Conservation (phyloP, 37 sponge, comb jelly and placozoan species). For the Tethya wilhelma region DNA sequence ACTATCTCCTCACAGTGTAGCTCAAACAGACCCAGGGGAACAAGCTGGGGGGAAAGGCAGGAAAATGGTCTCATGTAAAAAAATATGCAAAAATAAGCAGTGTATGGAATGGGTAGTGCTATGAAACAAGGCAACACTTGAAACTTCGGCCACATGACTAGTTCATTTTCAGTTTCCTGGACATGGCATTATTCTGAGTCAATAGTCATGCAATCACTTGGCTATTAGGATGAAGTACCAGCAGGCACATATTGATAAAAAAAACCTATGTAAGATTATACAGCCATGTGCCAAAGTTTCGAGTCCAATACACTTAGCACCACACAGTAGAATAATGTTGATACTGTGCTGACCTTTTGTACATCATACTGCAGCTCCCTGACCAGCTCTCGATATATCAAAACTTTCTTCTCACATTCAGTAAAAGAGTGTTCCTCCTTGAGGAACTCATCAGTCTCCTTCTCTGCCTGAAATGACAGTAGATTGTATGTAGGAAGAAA, state of each 20-base stretch:
- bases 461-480: constrained; percentile 67
- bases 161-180: no score
- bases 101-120: no score
- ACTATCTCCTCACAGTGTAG: constrained; percentile 88
- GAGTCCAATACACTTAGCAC: background rate
- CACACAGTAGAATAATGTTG: background rate
- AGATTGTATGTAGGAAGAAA: background rate
- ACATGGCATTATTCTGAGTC: no score
- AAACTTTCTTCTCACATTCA: constrained; percentile 73
- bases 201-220: no score
- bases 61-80: no score
- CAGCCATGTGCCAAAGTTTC: no score
- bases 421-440: constrained; percentile 82
- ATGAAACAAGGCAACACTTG: no score
- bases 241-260: no score
- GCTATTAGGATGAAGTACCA: no score
- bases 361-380: constrained; percentile 78
- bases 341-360: constrained; percentile 42
- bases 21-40: constrained; percentile 90
- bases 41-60: constrained; percentile 19
- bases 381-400: constrained; percentile 70
- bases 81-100: no score
- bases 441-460: constrained; percentile 80
- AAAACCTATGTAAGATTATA: no score
- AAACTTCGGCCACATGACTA: no score